Evolutionary conservation across 1,140 invertebrate genomes (phyloP).

Genomic region (Pogonomyrmex californicus): DNA sequence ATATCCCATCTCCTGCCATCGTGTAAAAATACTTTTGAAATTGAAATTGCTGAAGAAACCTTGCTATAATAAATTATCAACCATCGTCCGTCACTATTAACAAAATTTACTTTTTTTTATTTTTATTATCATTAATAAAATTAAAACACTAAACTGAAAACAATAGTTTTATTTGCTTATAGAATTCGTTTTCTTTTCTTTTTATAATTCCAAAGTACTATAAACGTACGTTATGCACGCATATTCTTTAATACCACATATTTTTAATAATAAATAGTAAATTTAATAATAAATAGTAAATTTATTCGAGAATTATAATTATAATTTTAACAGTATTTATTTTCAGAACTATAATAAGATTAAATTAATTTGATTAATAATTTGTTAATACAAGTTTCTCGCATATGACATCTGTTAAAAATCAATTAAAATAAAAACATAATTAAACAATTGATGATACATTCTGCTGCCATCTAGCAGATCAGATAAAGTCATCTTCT

Average conservation of each 20-base stretch:
- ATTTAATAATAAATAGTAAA: not conserved
- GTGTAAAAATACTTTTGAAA: not conserved
- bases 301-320: not conserved
- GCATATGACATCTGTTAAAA: not conserved
- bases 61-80: not conserved
- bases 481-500: not conserved
- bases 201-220: too few species aligned
- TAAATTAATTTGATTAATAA: not conserved
- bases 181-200: too few species aligned
- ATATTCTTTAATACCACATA: not conserved
- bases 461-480: not conserved
- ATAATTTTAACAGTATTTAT: not conserved
- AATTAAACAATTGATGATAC: not conserved
- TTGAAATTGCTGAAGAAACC: not conserved
- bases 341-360: not conserved
- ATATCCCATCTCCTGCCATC: not conserved
- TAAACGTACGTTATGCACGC: too few species aligned
- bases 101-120: not conserved
- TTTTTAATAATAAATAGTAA: not conserved
- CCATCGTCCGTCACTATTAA: not conserved
- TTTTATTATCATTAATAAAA: not conserved
- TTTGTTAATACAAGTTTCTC: not conserved
- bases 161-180: too few species aligned
- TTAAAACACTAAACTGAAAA: too few species aligned
- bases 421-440: constrained; percentile 3